These are phyloP conservation scores for Gryon sp. DNA, from an alignment of 1,140 invertebrate species.

Conservation along the genomic window DNA sequence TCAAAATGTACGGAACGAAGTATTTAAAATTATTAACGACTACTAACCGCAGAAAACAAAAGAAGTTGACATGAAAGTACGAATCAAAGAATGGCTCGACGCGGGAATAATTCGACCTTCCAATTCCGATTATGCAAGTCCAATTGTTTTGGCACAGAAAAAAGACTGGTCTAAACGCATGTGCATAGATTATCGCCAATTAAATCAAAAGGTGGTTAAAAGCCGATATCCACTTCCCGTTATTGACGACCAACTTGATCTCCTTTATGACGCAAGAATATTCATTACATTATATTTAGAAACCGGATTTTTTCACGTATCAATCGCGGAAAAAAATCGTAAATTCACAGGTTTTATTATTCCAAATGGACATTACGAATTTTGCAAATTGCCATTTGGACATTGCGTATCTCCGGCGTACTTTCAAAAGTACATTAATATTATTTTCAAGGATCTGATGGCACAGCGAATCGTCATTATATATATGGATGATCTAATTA, in stretches of 20 bases:
- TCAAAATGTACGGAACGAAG: neutral
- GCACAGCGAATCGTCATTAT: neutral
- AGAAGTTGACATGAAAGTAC: slow-evolving; percentile 34
- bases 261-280: no score
- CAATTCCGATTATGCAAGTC: slow-evolving; percentile 75
- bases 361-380: slow-evolving; percentile 1
- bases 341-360: no score
- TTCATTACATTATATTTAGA: no score
- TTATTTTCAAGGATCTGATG: neutral
- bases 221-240: slow-evolving; percentile 62
- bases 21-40: slow-evolving; percentile 14
- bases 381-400: neutral
- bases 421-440: neutral
- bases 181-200: no score
- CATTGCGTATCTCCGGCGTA: neutral
- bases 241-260: slow-evolving; percentile 46
- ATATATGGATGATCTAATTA: slow-evolving; percentile 1
- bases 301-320: no score
- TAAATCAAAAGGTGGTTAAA: slow-evolving; percentile 44
- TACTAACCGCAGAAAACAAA: slow-evolving; percentile 32
- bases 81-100: slow-evolving; percentile 29
- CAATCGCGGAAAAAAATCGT: no score
- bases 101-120: slow-evolving; percentile 59
- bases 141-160: slow-evolving; percentile 77
- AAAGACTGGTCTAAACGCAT: slow-evolving; percentile 75